Percentiles rank a stretch among this genome's conserved stretches.
These are phyloP conservation scores for Heterotilapia buettikoferi DNA, from an alignment of 2,113 vertebrate species.

Conservation along the genomic window DNA sequence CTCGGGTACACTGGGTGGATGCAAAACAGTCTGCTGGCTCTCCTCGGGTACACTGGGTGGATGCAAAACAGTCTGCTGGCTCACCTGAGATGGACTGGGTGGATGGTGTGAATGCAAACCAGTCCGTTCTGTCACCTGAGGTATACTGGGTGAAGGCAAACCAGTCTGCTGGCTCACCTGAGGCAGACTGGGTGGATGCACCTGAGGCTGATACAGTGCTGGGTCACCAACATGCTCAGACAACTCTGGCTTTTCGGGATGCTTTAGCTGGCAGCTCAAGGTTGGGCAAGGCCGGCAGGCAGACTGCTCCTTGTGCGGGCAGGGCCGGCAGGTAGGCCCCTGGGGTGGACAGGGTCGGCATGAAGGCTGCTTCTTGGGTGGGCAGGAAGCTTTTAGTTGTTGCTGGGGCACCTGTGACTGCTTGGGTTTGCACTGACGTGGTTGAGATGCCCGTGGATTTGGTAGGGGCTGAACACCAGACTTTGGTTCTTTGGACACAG, in stretches of 20 bases:
- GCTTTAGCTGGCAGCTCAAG: neutral
- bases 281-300: neutral
- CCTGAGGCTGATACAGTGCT: neutral
- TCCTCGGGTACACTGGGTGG: fast-evolving
- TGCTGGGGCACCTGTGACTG: neutral
- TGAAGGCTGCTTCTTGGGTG: neutral
- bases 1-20: fast-evolving
- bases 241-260: neutral
- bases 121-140: fast-evolving
- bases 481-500: neutral
- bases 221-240: neutral
- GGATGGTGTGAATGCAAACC: neutral
- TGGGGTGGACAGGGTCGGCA: neutral
- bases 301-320: neutral
- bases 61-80: fast-evolving
- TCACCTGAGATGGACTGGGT: fast-evolving
- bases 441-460: neutral
- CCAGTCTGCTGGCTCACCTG: fast-evolving
- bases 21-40: fast-evolving
- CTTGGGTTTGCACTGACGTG: neutral
- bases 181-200: neutral
- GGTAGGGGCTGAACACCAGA: neutral
- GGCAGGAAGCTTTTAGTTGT: neutral
- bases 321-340: neutral
- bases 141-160: neutral